Percentiles rank a stretch among this genome's conserved stretches.
These are phyloP conservation scores for Ptychadena robeensis DNA, from an alignment of 2,797 vertebrate genomes.

Conservation along the genomic window DNA sequence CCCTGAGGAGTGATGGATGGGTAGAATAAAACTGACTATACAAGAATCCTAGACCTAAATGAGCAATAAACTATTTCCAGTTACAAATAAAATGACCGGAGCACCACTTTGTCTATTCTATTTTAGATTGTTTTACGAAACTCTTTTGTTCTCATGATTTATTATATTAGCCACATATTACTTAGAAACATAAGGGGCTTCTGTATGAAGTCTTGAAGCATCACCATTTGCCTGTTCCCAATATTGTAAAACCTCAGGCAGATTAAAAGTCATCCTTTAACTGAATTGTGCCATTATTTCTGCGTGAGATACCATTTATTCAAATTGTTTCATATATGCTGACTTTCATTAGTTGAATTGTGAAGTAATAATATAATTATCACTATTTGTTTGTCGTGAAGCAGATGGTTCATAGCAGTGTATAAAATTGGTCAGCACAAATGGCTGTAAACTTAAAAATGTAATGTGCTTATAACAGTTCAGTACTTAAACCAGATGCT, in stretches of 20 bases:
- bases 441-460: slow-evolving; percentile 35
- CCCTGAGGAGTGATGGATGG: no score
- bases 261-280: slow-evolving; percentile 37
- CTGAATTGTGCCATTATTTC: slow-evolving; percentile 25
- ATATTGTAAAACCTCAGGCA: slow-evolving; percentile 5
- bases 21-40: no score
- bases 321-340: slow-evolving; percentile 44
- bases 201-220: not conserved
- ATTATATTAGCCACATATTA: not conserved
- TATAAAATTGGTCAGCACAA: slow-evolving; percentile 46
- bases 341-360: slow-evolving; percentile 50
- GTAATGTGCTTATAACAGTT: slow-evolving; percentile 24
- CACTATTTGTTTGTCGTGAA: slow-evolving; percentile 23
- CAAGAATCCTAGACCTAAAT: no score
- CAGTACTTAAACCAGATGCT: slow-evolving; percentile 28
- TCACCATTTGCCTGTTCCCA: not conserved
- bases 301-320: slow-evolving; percentile 28
- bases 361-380: slow-evolving; percentile 51
- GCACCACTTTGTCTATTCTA: no score
- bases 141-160: not conserved
- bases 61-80: no score
- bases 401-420: slow-evolving; percentile 48
- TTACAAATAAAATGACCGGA: no score
- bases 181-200: not conserved
- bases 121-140: no score